Base-by-base conservation (phyloP, 2,797 vertebrate genomes). In the Cynodonichthys magdalenae region DNA sequence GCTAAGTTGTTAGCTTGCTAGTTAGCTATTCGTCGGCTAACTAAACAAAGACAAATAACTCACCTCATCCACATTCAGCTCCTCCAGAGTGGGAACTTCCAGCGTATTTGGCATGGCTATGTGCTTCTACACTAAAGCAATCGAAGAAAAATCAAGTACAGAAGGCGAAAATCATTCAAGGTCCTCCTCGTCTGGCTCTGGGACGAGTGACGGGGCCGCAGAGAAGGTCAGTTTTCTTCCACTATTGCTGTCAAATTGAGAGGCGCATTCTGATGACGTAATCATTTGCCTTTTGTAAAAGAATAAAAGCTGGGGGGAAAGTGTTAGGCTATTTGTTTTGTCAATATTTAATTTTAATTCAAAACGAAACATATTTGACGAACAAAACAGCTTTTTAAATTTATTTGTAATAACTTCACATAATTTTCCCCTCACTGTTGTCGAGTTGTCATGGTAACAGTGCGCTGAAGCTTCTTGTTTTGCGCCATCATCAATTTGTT, bases 61-160 rank as follows among this genome's bases (percentile, higher is more conserved):
- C 87, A 97, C 96, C 94, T 99, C 95, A 6, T 89, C 91, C 67
- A 96, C 96, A 0, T 90, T 93, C 55, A 99, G 90, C 66, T 99
- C 95, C 84, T 96, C 89, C 69, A 92, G 15, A 5, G 92, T 48
- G 8, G 97, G 96, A 10, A 97, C 18, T 17, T 94, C 92, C 72
- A 92, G 20, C 19, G 82, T 73, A 2, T 89, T 81, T 15, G 96
- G 89, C 97, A 98, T 98, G 84, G 79, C 76, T 76, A 58, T 45
- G 11, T 57, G 39, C 54, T 53, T 58, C 27, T 41, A 53, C 57
- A 53, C 17, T 15, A 8, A 71, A 47, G 19, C 34, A 41, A 75
- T 75, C 41, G 3, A 39, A 27, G 59, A 24, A 60, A 51, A 59
- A 34, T 72, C n/a, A 73, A 69, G 52, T 6, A 19, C 48, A 2